Conservation (phyloP, 2,113 vertebrate species). For the Bucco capensis region DNA sequence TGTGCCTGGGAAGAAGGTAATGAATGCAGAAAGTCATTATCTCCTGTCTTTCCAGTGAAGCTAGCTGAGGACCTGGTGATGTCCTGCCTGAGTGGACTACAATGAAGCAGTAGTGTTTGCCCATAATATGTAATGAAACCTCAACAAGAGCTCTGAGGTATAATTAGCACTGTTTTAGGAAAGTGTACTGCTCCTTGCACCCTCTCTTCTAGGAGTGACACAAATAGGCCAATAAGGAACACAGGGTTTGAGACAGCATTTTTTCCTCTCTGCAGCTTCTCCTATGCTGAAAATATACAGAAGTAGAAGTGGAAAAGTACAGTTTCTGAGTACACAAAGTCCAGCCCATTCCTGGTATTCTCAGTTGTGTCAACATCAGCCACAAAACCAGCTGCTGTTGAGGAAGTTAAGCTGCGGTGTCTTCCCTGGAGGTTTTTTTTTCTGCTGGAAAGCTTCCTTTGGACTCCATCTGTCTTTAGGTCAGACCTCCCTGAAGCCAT, state of each 20-base stretch:
- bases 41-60: background rate
- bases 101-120: background rate
- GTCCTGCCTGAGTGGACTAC: background rate
- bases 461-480: background rate
- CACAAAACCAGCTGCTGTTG: background rate
- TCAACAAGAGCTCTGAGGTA: background rate
- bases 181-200: background rate
- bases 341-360: background rate
- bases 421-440: background rate
- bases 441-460: background rate
- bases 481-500: background rate
- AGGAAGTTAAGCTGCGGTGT: background rate
- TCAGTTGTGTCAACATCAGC: background rate
- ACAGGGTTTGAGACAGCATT: background rate
- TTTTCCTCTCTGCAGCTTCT: background rate
- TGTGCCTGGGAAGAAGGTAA: background rate
- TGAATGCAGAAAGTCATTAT: background rate
- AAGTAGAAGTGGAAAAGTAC: background rate
- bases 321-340: background rate
- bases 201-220: background rate
- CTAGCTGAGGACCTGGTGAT: fast-evolving
- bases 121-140: background rate
- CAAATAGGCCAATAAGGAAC: background rate
- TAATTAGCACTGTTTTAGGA: fast-evolving
- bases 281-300: background rate